phyloP scores from a whole-genome alignment of 2,888 invertebrate species.

The Cheilosia scutellata region DNA sequence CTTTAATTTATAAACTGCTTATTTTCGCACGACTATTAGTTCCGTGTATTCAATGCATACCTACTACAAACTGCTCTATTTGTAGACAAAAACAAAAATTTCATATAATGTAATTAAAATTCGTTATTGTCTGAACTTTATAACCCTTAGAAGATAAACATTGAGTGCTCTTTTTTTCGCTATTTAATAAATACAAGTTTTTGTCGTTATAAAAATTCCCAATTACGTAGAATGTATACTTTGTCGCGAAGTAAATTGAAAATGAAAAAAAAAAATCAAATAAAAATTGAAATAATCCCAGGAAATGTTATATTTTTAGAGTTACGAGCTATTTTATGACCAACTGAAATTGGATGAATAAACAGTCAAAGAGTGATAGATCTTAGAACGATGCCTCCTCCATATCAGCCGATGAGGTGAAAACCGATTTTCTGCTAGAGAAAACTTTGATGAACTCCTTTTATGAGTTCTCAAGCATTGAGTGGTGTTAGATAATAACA shows the following conservation, averaged over 20 bases:
- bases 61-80: neutral
- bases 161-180: neutral
- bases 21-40: no score
- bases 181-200: neutral
- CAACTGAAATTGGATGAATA: neutral
- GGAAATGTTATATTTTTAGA: conserved; percentile 16
- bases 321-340: conserved; percentile 13
- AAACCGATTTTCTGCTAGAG: neutral
- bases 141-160: conserved; percentile 38
- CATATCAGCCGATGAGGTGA: neutral
- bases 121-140: conserved; percentile 48
- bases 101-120: conserved; percentile 20
- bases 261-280: neutral
- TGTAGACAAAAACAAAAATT: neutral
- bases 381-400: neutral
- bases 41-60: neutral
- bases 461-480: neutral
- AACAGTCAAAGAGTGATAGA: neutral
- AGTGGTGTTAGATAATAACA: no score
- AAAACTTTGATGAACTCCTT: neutral
- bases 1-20: no score
- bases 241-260: neutral
- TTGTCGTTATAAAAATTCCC: neutral
- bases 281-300: conserved; percentile 9
- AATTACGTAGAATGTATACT: neutral